Evolutionary conservation across 2,113 vertebrate species (phyloP).

Genomic region (Spizaetus ornatus): DNA sequence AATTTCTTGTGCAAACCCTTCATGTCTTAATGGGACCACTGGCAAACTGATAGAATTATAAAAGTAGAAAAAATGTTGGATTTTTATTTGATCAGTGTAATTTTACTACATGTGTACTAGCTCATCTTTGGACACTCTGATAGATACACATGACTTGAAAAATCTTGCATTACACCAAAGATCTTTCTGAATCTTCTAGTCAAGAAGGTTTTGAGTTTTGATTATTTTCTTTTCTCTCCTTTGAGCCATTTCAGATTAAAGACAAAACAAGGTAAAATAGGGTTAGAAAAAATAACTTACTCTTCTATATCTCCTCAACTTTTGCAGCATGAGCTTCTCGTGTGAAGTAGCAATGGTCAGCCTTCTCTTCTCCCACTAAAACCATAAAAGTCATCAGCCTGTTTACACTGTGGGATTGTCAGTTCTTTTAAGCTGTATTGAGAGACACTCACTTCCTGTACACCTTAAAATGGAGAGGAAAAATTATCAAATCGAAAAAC

Average conservation of each 20-base stretch:
- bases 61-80: background rate
- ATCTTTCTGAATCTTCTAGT: background rate
- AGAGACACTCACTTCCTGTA: background rate
- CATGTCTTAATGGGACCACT: background rate
- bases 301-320: background rate
- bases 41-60: background rate
- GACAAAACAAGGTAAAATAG: background rate
- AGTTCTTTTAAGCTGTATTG: background rate
- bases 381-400: background rate
- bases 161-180: background rate
- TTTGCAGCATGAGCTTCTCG: background rate
- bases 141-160: background rate
- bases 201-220: background rate
- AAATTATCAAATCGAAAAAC: background rate
- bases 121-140: background rate
- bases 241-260: background rate
- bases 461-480: background rate
- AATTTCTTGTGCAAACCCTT: background rate
- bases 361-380: background rate
- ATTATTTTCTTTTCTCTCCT: background rate
- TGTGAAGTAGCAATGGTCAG: background rate
- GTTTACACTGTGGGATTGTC: background rate
- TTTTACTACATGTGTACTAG: background rate
- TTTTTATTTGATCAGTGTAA: background rate
- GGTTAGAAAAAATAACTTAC: background rate